A percentile compares a stretch with the other conserved stretches of the same genome.
phyloP scores from a whole-genome alignment of 2,888 invertebrate species.

The Lasioglossum zephyrum region DNA sequence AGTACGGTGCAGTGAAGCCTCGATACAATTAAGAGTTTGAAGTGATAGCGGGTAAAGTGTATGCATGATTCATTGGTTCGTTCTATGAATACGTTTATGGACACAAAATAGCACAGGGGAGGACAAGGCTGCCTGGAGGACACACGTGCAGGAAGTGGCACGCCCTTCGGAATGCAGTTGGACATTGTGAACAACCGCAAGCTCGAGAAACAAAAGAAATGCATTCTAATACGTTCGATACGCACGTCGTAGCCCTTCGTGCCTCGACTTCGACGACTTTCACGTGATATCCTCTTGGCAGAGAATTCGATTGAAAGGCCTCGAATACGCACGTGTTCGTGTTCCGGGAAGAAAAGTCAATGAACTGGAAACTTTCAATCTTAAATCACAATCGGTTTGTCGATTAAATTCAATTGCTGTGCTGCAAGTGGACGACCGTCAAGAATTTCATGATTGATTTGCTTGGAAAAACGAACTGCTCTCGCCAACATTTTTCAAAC shows the following conservation, averaged over 20 bases:
- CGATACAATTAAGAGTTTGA: constrained; percentile 23
- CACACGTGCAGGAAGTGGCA: constrained; percentile 78
- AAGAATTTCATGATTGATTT: neutral
- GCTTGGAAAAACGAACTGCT: neutral
- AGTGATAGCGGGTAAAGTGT: constrained; percentile 4
- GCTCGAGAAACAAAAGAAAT: constrained; percentile 74
- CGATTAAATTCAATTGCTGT: constrained; percentile 4
- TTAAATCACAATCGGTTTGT: neutral
- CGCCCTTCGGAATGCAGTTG: constrained; percentile 79
- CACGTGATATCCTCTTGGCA: constrained; percentile 38
- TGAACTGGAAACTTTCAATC: constrained; percentile 37
- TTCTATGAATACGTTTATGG: constrained; percentile 37
- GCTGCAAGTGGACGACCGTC: neutral
- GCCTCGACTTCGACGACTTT: constrained; percentile 44
- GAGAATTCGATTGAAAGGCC: constrained; percentile 24
- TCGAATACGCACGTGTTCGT: constrained; percentile 30
- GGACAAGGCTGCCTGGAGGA: constrained; percentile 80
- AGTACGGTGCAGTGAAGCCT: neutral
- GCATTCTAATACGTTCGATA: constrained; percentile 72
- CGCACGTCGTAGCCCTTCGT: constrained; percentile 50
- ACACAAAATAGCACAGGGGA: constrained; percentile 36
- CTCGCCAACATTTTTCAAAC: neutral
- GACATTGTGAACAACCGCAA: constrained; percentile 66
- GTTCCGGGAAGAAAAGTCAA: constrained; percentile 31
- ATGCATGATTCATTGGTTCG: constrained; percentile 45